These are phyloP conservation scores for Ditula angustiorana DNA, from an alignment of 2,888 invertebrate species.

Conservation along the genomic window DNA sequence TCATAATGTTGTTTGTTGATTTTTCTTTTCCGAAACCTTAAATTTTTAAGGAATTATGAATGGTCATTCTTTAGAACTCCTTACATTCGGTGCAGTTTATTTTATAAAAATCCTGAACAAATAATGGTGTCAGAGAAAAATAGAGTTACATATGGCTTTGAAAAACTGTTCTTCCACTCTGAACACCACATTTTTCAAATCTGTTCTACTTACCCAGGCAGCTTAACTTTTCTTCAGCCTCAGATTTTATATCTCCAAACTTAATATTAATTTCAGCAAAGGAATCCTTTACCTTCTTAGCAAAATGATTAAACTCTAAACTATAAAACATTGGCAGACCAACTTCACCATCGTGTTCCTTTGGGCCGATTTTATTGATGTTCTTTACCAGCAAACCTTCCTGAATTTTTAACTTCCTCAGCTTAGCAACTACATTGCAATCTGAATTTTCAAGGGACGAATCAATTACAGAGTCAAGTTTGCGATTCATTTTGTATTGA, in stretches of 20 bases:
- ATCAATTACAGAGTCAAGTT: conserved; percentile 14
- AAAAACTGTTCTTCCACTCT: no score
- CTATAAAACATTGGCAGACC: conserved; percentile 27
- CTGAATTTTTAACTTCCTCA: conserved; percentile 73
- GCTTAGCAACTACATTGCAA: conserved; percentile 53
- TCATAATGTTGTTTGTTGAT: no score
- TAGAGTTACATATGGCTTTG: no score
- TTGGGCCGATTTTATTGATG: conserved; percentile 47
- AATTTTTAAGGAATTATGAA: no score
- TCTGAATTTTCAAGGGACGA: conserved; percentile 39
- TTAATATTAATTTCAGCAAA: conserved; percentile 58
- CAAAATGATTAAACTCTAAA: conserved; percentile 51
- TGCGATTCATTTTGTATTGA: conserved; percentile 15
- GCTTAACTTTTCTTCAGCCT: conserved; percentile 55
- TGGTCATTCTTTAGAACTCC: no score
- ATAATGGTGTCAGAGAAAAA: no score
- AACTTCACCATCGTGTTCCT: conserved; percentile 42
- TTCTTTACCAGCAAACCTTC: conserved; percentile 63
- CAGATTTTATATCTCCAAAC: conserved; percentile 64
- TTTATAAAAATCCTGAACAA: no score
- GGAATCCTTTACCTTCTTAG: conserved; percentile 52
- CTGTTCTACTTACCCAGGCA: conserved; percentile 54
- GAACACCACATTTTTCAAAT: no score
- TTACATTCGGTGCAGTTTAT: no score
- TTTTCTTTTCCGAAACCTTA: no score